Base-by-base conservation (phyloP, 1,140 invertebrate species). In the Drosophila nasuta region DNA sequence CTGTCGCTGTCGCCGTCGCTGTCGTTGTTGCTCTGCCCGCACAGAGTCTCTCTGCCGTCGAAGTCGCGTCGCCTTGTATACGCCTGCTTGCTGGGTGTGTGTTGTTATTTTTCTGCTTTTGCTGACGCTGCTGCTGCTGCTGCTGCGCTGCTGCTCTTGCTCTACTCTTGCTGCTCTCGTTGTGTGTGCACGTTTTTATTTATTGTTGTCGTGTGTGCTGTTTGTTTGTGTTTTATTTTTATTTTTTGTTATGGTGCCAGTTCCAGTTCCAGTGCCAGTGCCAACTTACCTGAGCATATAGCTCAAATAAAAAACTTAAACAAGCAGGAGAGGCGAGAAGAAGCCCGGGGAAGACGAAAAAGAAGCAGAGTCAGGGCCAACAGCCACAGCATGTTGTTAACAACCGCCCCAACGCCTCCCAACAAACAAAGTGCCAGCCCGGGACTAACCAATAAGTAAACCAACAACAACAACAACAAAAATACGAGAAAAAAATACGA, bases 251-350 rank as follows among this genome's bases (percentile, higher is more conserved):
- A 76, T 76, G 74, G 68, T 76, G 74, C 45, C 66, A 68, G 66
- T 67, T 52, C 62, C 60, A 63, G 43, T 20, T 43, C 60, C 48
- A 38, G 62, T 17, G 49, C 57, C 72, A 75, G 58, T 75, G 72
- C 67, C 69, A 76, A 76, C 45, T 65, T 76, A 76, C 69, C 74
- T 76, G 51, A 65, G 60, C 45, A 65, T 41, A 60, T 63, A 77
- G 75, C 68, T 73, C 54, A 68, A 81, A 81, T 68, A 86, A 81
- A 77, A 86, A 85, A 85, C 82, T 81, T 66, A 86, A 86, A 85
- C 75, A 85, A 86, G 67, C 67, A 70, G 73, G 43, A 10, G 51
- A 8, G 33, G 20, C 20, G 20, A 25, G 20, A 20, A 25, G 20
- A 25, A 33, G 30, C 33, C 52, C 17, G 28, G 45, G 46, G 35